These are phyloP conservation scores for Serranus cabrilla DNA, from an alignment of 2,797 vertebrate species.

Conservation along the genomic window DNA sequence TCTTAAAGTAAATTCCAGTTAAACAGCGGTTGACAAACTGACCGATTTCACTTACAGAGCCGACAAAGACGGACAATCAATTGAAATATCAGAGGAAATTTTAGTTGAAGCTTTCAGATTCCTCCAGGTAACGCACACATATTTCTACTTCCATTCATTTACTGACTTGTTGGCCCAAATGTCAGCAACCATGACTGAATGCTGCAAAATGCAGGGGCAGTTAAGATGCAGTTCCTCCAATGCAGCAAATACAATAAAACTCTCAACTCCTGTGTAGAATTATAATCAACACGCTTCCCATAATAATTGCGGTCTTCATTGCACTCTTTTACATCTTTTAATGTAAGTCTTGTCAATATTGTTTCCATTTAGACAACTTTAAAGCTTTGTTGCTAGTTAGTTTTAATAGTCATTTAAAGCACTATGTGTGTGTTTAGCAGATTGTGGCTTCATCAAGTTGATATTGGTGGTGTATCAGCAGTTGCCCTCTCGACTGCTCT, in stretches of 20 bases:
- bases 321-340: neutral
- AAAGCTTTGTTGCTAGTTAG: neutral
- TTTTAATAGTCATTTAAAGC: neutral
- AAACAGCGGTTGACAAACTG: neutral
- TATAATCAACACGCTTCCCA: neutral
- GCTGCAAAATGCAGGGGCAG: neutral
- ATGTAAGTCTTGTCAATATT: neutral
- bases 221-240: neutral
- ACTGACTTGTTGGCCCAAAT: constrained; percentile 15
- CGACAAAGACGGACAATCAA: neutral
- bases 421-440: neutral
- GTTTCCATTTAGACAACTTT: constrained; percentile 1
- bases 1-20: constrained; percentile 4
- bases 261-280: neutral
- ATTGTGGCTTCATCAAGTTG: no score
- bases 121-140: neutral
- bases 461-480: no score
- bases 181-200: neutral
- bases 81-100: neutral
- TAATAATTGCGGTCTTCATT: neutral
- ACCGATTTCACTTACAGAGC: neutral
- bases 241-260: neutral
- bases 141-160: neutral
- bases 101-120: neutral
- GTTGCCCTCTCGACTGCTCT: no score